Evolutionary conservation across 2,888 invertebrate genomes (phyloP), one percentile per base, ranked within the genome.

Genomic region (Spisula subtruncata): DNA sequence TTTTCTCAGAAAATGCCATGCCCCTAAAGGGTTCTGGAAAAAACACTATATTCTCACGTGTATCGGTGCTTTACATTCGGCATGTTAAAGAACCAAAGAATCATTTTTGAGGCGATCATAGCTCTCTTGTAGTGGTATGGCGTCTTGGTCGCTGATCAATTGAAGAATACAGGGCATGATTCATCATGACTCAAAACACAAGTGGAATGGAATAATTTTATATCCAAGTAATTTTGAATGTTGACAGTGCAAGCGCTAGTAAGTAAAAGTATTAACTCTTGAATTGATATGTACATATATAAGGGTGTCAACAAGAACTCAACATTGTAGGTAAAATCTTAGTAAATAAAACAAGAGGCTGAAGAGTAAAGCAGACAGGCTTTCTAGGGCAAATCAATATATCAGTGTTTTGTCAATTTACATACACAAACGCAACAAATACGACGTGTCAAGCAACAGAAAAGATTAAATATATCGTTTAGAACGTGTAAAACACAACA

Each of bases 381-480:
- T 25, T n/a, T 25, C 60, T 66, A 66, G 60, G 60, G 25, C 60
- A 66, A 66, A 66, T 66, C 60, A 66, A 66, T 66, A 66, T 0
- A 66, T 25, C 2, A 66, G 60, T 66, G 60, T 66, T 10, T 12
- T 25, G 60, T 66, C 60, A 66, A 25, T 66, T 1, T 25, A 66
- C n/a, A 10, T 6, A 0, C 60, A 25, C 5, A 6, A 25, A 66
- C 12, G 60, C 60, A 10, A 25, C 6, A 25, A 66, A 66, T 10
- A 66, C 5, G 25, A 2, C 60, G n/a, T 66, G 1, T 66, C 20
- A 25, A 66, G 12, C 60, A 6, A 8, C 5, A n/a, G 6, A 6
- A n/a, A 0, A 66, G 6, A 25, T 25, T 0, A 12, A 66, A 66
- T 25, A 66, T 25, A 66, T 66, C 25, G 60, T 66, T 25, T 66